Conservation (phyloP, 2,113 vertebrate genomes). For the Boulengeromyrus knoepffleri region DNA sequence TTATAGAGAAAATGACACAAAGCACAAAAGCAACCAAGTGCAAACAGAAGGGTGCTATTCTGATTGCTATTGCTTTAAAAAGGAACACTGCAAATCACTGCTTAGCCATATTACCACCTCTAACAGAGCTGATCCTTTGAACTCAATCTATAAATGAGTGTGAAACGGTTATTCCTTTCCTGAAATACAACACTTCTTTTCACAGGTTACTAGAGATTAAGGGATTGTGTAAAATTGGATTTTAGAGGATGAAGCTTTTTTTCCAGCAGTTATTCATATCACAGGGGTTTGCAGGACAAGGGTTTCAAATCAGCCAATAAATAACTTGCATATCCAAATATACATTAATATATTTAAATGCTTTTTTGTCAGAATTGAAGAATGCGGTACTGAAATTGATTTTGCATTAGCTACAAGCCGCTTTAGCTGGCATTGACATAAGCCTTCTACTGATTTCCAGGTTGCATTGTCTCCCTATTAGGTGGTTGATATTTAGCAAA, state of each 20-base stretch:
- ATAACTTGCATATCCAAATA: constrained; percentile 15
- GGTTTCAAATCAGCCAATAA: constrained; percentile 10
- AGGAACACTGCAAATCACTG: constrained; percentile 10
- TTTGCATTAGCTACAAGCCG: neutral
- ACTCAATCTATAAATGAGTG: constrained; percentile 24
- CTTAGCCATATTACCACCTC: constrained; percentile 9
- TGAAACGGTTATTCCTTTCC: constrained; percentile 36
- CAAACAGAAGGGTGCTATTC: neutral
- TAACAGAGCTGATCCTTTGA: constrained; percentile 19
- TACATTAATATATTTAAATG: constrained; percentile 10
- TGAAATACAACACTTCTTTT: constrained; percentile 26
- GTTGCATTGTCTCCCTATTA: neutral
- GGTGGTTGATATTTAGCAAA: neutral
- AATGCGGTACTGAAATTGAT: neutral
- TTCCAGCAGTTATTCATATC: constrained; percentile 2
- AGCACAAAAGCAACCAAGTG: neutral
- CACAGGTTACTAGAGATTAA: constrained; percentile 37
- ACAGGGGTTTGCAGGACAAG: neutral
- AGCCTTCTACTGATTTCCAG: neutral
- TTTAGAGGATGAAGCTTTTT: constrained; percentile 19
- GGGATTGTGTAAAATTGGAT: constrained; percentile 31
- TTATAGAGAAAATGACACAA: neutral
- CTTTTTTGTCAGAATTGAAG: neutral
- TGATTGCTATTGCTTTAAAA: constrained; percentile 1
- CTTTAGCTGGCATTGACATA: neutral